Percentiles rank a stretch among this genome's conserved stretches.
Conservation (phyloP, 2,888 invertebrate species). For the Ypsolopha sequella region DNA sequence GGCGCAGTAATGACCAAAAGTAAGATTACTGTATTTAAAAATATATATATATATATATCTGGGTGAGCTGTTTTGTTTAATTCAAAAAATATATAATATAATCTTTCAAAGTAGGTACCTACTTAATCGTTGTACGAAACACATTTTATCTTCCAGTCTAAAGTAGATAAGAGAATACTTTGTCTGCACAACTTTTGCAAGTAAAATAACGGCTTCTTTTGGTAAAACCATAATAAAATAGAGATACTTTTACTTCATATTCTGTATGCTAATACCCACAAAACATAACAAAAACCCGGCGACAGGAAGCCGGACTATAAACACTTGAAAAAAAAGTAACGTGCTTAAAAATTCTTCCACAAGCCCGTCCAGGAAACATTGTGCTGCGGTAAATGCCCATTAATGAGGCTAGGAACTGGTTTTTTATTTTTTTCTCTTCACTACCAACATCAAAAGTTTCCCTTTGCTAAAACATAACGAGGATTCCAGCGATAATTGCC, state of each 20-base stretch:
- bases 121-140: too few relatives aligned
- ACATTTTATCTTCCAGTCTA: too few relatives aligned
- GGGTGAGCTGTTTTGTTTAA: too few relatives aligned
- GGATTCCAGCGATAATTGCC: conserved; percentile 64
- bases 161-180: too few relatives aligned
- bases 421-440: conserved; percentile 55
- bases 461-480: conserved; percentile 59
- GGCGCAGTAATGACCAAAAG: too few relatives aligned
- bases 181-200: too few relatives aligned
- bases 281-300: conserved; percentile 6
- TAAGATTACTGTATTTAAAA: too few relatives aligned
- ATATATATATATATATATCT: too few relatives aligned
- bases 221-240: too few relatives aligned
- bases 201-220: too few relatives aligned
- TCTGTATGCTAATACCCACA: neutral
- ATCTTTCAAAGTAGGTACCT: too few relatives aligned
- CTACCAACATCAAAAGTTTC: conserved; percentile 62
- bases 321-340: conserved; percentile 13
- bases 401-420: conserved; percentile 53
- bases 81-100: too few relatives aligned
- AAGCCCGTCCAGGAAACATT: conserved; percentile 34
- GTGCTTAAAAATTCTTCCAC: conserved; percentile 24
- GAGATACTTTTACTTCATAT: neutral
- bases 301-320: neutral
- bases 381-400: conserved; percentile 49